These are phyloP conservation scores for Calyptomena viridis DNA, from an alignment of 2,113 vertebrate genomes.

Conservation along the genomic window DNA sequence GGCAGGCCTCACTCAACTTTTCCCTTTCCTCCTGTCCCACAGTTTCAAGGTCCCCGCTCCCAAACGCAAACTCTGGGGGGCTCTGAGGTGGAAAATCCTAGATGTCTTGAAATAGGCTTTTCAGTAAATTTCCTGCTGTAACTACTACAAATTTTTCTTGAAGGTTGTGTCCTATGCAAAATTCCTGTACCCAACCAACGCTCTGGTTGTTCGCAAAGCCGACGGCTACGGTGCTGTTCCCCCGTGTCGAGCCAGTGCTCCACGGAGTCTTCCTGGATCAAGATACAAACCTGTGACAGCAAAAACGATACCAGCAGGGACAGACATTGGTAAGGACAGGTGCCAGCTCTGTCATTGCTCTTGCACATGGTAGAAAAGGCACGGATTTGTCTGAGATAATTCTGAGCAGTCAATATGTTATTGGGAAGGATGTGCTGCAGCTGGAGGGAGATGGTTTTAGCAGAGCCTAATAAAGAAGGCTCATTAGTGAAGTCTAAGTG, in stretches of 20 bases:
- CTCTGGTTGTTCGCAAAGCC: conserved; percentile 84
- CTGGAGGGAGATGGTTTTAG: not conserved
- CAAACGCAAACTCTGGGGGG: not conserved
- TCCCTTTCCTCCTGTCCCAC: not conserved
- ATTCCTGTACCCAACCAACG: conserved; percentile 93
- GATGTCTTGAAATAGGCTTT: not conserved
- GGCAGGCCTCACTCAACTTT: not conserved
- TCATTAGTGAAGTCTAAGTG: not conserved
- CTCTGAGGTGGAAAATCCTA: not conserved
- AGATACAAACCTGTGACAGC: conserved; percentile 75
- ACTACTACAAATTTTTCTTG: not conserved
- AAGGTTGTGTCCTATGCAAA: conserved; percentile 97
- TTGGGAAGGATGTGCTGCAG: not conserved
- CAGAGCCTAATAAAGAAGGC: not conserved
- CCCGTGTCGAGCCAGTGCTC: conserved; percentile 70
- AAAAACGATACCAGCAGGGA: conserved; percentile 75
- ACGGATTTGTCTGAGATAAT: not conserved
- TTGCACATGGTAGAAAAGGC: not conserved
- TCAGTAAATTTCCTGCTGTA: not conserved
- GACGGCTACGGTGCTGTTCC: conserved; percentile 75
- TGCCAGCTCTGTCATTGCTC: not conserved
- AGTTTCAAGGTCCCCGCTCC: not conserved
- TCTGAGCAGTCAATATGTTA: not conserved
- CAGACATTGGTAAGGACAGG: conserved; percentile 82
- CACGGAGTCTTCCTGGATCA: conserved; percentile 75